phyloP scores from a whole-genome alignment of 2,113 vertebrate species.

The Aramus guarauna region DNA sequence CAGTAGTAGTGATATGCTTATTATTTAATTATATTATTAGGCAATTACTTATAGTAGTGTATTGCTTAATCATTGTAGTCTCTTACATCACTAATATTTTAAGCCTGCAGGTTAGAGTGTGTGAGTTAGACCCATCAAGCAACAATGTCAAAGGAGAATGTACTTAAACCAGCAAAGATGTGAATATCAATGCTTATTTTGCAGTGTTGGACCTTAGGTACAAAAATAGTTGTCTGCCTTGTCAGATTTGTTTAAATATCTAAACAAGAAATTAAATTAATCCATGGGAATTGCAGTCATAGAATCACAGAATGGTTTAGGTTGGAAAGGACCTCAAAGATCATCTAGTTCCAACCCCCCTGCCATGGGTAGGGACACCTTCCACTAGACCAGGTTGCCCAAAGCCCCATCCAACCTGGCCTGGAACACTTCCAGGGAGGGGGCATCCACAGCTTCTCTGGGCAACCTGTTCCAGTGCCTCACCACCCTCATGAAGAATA shows the following conservation, averaged over 20 bases:
- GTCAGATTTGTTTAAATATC: background rate
- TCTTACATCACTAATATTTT: background rate
- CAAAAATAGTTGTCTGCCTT: background rate
- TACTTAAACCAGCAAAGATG: background rate
- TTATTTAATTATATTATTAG: background rate
- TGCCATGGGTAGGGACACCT: too few species aligned
- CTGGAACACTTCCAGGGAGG: too few species aligned
- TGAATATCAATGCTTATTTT: background rate
- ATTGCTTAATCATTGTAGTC: background rate
- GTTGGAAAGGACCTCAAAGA: too few species aligned
- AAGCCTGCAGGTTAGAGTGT: background rate
- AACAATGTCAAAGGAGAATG: background rate
- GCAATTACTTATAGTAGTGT: background rate
- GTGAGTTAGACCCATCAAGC: background rate
- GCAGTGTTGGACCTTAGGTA: background rate
- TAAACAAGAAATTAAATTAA: background rate
- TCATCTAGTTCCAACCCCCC: too few species aligned
- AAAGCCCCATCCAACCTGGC: too few species aligned
- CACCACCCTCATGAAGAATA: too few species aligned
- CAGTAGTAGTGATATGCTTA: background rate
- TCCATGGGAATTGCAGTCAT: background rate
- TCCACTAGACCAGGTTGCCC: too few species aligned
- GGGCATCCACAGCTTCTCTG: too few species aligned
- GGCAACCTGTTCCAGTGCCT: too few species aligned
- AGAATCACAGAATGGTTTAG: too few species aligned